Conservation (phyloP, 2,888 invertebrate genomes). For the Clanis bilineata region DNA sequence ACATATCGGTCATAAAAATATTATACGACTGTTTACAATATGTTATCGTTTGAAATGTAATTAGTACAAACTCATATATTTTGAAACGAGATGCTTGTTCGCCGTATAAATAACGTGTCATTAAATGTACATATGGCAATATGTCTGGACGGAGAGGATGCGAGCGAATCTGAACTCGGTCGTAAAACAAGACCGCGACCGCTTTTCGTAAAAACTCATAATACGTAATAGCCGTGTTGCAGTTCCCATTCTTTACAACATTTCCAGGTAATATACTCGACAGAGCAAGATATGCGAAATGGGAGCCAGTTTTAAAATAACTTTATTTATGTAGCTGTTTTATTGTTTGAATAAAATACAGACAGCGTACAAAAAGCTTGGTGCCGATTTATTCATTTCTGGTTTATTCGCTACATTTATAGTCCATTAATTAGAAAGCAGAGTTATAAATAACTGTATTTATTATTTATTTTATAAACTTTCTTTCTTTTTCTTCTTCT, state of each 20-base stretch:
- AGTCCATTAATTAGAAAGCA: background rate
- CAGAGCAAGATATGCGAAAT: conserved; percentile 9
- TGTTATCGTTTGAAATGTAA: conserved; percentile 30
- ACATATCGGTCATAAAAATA: background rate
- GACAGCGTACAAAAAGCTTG: background rate
- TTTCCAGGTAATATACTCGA: conserved; percentile 35
- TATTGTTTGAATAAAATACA: background rate
- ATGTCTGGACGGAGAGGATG: conserved; percentile 59
- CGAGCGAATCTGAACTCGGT: conserved; percentile 44
- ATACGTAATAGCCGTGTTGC: conserved; percentile 42
- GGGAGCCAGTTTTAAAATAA: conserved; percentile 6
- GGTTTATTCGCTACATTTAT: background rate
- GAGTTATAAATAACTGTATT: background rate
- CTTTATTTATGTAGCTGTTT: background rate
- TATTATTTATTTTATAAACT: background rate
- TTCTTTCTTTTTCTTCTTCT: no score
- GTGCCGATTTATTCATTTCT: background rate
- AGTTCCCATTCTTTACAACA: conserved; percentile 37
- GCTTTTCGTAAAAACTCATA: conserved; percentile 52
- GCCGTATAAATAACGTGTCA: conserved; percentile 59
- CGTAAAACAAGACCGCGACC: conserved; percentile 50
- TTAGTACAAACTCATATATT: conserved; percentile 39
- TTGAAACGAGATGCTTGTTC: conserved; percentile 44
- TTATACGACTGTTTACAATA: background rate
- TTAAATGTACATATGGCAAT: conserved; percentile 67